Percentiles rank a stretch among this genome's conserved stretches.
These are phyloP conservation scores for Leptinotarsa rubiginosa DNA, from an alignment of 2,888 invertebrate genomes.

Conservation along the genomic window DNA sequence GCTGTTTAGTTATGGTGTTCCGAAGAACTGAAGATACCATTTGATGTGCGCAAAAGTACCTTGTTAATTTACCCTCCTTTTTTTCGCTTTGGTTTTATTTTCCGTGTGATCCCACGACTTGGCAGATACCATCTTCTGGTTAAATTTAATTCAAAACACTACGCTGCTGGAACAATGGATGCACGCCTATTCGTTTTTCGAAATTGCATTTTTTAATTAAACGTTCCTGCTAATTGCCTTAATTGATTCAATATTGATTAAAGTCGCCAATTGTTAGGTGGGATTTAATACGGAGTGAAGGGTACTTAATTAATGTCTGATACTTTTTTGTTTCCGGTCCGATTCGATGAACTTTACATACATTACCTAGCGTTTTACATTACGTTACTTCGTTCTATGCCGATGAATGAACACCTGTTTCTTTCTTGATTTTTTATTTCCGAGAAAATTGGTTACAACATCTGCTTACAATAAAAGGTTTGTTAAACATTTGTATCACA, in stretches of 20 bases:
- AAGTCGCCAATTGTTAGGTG: constrained; percentile 25
- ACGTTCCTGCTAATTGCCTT: constrained; percentile 41
- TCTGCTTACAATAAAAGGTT: background rate
- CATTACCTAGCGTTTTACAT: background rate
- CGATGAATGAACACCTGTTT: constrained; percentile 7
- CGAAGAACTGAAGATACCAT: constrained; percentile 46
- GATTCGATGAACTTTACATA: constrained; percentile 11
- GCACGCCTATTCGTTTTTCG: constrained; percentile 43
- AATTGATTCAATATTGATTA: constrained; percentile 43
- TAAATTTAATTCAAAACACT: constrained; percentile 53
- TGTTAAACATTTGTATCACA: no score
- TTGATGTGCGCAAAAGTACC: constrained; percentile 50
- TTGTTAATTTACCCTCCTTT: constrained; percentile 50
- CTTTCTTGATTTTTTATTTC: background rate
- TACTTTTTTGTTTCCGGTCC: constrained; percentile 7
- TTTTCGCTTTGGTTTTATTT: constrained; percentile 50
- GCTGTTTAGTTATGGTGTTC: constrained; percentile 41
- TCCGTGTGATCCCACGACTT: constrained; percentile 54
- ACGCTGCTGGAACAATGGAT: constrained; percentile 45
- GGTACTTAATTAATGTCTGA: background rate
- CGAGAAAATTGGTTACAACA: background rate
- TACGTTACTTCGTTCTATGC: background rate
- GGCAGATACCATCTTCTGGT: constrained; percentile 52
- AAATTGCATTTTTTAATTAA: constrained; percentile 42
- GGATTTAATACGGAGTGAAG: constrained; percentile 7